Evolutionary conservation across 2,113 vertebrate genomes (phyloP).

Genomic region (Eonycteris spelaea): DNA sequence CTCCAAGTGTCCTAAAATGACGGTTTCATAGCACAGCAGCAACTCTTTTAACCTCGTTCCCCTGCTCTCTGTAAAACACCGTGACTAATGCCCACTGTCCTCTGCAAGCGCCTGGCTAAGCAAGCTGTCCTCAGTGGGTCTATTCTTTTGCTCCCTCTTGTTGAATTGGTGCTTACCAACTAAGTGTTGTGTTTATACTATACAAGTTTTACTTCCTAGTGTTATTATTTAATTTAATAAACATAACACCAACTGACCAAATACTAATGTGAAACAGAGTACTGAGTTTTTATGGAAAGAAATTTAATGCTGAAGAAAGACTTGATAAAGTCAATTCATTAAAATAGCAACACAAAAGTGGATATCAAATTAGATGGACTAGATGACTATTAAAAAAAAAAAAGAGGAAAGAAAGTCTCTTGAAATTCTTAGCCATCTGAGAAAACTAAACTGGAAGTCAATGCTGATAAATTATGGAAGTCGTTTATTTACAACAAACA

Average conservation of each 20-base stretch:
- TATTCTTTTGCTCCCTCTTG: neutral
- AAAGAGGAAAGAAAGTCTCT: neutral
- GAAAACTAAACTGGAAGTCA: neutral
- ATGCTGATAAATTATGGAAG: neutral
- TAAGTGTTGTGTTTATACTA: neutral
- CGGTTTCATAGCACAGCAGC: neutral
- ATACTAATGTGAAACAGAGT: neutral
- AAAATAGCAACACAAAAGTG: neutral
- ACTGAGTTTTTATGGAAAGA: neutral
- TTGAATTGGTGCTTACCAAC: neutral
- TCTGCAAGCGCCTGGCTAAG: rapidly evolving
- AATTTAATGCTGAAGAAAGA: neutral
- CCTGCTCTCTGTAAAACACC: neutral
- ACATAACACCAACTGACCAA: neutral
- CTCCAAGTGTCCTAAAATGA: neutral
- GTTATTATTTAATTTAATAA: constrained; percentile 4
- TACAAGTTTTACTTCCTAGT: neutral
- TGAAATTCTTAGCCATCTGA: neutral
- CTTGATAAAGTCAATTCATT: neutral
- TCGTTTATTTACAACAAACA: neutral
- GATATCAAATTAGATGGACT: neutral
- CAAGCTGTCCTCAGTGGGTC: neutral
- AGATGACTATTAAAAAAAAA: neutral
- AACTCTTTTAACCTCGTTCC: neutral
- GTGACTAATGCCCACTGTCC: too few relatives aligned